Evolutionary conservation across 1,140 invertebrate genomes (phyloP), one percentile per base, ranked within the genome.

Genomic region (Cydia strobilella): DNA sequence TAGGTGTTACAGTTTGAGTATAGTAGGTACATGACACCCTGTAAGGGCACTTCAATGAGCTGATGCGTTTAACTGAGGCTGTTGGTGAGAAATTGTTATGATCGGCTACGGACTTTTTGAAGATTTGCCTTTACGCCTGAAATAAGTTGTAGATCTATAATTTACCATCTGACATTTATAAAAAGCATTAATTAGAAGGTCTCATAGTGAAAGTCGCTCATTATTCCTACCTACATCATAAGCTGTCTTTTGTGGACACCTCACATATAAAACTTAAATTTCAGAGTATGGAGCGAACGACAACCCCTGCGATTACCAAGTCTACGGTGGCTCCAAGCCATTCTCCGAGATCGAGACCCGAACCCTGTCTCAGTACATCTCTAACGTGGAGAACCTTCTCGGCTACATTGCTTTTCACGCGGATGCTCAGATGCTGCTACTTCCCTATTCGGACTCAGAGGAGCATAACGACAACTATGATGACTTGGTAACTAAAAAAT

Each of bases 321-420:
- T 82, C 0, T 92, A 92, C 54, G 88, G 80, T 1, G 90, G 90
- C 0, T 83, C 87, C 0, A 63, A 77, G 23, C 86, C 90, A 2
- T 92, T 92, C 78, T 92, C 90, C 1, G 90, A 92, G 31, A 76
- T 86, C 12, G 90, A 92, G 74, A 92, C 90, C 0, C 77, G 79
- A 13, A 79, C 85, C 1, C 75, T 92, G 3, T 83, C 89, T 0
- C 76, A 79, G 3, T 92, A 92, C 72, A 86, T 92, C 20, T 78
- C 85, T 1, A 71, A 73, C 2, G 77, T 92, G 35, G 84, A 90
- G 51, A 88, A 92, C 75, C 73, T 92, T 5, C 51, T 86, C 45
- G 88, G 84, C 23, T 92, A 92, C 31, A 78, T 92, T 1, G 84
- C 82, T 2, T 91, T 91, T 74, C 90, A 92, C 74, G 82, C 89